Evolutionary conservation across 1,140 invertebrate species (phyloP), one percentile per base, ranked within the genome.

Genomic region (Drosophila ironensis): DNA sequence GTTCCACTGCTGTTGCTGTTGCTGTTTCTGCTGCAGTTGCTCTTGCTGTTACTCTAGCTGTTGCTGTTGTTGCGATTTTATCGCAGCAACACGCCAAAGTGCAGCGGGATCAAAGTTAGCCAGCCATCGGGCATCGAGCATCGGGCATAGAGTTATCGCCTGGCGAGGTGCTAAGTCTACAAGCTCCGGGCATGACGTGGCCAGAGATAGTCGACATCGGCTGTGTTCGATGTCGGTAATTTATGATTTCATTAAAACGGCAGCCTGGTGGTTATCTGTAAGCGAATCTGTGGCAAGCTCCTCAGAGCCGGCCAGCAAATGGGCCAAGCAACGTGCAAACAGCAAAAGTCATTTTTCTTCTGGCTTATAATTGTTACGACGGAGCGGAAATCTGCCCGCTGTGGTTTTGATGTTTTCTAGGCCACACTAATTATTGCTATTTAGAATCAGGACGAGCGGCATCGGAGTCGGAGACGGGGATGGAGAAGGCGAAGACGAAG

Each of bases 181-280:
- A 84, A 77, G 77, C 68, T 33, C 68, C 48, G 52, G 25, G 52
- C 75, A 73, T 78, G 74, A 78, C 74, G 51, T 78, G 48, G 54
- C 35, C 19, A 9, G 45, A 33, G 75, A 78, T 78, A 64, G 59
- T 63, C 59, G 33, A 54, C 41, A 48, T 63, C 46, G 59, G n/a
- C 63, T 47, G 72, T 72, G 72, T 72, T 78, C 75, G 70, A 80
- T 80, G 78, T 84, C 70, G 63, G 73, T 87, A 78, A 87, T 87
- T 87, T 87, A 87, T 87, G 82, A 87, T 87, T 87, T 87, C 82
- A 87, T 87, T 87, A 87, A 87, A 88, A 82, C 82, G 81, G 84
- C 78, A 82, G 78, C 84, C 72, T 72, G 33, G 64, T 73, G 67
- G 74, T 71, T 88, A 87, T 87, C 82, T 74, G 64, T 66, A 67